Conservation (phyloP, 2,888 invertebrate genomes). For the Plusia festucae region DNA sequence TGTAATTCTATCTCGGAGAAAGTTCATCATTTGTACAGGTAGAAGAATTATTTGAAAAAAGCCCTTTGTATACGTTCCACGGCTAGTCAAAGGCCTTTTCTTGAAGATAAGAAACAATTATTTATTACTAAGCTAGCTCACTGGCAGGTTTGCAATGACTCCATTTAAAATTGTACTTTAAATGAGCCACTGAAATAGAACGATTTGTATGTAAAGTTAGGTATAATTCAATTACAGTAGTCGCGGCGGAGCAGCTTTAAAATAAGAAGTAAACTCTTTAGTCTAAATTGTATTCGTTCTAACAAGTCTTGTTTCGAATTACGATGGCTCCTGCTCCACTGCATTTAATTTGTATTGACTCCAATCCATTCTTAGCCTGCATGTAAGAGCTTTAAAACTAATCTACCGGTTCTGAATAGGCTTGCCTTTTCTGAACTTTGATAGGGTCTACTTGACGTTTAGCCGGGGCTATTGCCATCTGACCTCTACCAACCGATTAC, state of each 20-base stretch:
- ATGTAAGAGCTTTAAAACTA: constrained; percentile 7
- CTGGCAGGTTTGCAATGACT: too few species aligned
- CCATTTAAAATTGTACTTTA: constrained; percentile 8
- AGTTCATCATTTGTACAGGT: too few species aligned
- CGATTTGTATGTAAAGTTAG: constrained; percentile 26
- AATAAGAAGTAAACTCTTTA: constrained; percentile 18
- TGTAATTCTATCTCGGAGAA: too few species aligned
- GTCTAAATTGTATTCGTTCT: constrained; percentile 24
- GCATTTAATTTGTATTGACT: constrained; percentile 11
- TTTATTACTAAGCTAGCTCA: too few species aligned
- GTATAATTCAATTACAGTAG: constrained; percentile 22
- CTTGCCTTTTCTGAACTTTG: constrained; percentile 7
- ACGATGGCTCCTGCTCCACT: constrained; percentile 10
- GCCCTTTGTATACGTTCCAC: too few species aligned
- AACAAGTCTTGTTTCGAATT: constrained; percentile 28
- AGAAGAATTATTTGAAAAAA: too few species aligned
- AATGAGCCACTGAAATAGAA: constrained; percentile 14
- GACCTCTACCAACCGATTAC: neutral
- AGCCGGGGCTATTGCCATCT: constrained; percentile 3
- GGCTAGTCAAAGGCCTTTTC: too few species aligned
- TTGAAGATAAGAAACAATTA: too few species aligned
- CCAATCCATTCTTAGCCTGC: constrained; percentile 1
- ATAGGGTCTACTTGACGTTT: neutral
- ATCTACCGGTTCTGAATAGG: neutral
- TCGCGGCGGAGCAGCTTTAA: constrained; percentile 16